phyloP scores from a whole-genome alignment of 2,113 vertebrate species.

The Spermophilus dauricus region DNA sequence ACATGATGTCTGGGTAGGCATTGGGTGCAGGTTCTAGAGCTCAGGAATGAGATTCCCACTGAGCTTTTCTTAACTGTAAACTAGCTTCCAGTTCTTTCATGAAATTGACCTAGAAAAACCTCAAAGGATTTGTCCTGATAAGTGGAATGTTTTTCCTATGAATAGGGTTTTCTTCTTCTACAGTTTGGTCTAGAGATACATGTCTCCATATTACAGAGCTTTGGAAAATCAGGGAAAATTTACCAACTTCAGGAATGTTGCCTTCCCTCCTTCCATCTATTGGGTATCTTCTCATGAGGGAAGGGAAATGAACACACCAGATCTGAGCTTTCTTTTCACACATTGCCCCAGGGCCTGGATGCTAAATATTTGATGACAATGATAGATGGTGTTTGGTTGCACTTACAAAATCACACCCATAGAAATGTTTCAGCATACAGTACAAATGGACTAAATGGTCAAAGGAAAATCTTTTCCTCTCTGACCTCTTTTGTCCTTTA shows the following conservation, averaged over 20 bases:
- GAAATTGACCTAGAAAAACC: background rate
- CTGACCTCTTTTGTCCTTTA: background rate
- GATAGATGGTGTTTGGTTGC: constrained; percentile 21
- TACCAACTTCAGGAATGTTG: constrained; percentile 41
- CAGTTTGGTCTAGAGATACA: background rate
- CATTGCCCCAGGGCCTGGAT: background rate
- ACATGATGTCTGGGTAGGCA: background rate
- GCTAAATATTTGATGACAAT: background rate
- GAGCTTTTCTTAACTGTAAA: background rate
- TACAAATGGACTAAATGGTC: background rate
- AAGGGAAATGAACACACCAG: background rate
- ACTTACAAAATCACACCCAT: background rate
- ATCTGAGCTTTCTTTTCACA: constrained; percentile 51
- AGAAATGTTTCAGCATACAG: constrained; percentile 43
- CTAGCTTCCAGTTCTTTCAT: background rate
- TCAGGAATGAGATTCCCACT: background rate
- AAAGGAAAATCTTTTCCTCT: background rate
- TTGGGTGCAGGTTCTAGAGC: background rate
- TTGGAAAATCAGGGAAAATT: background rate
- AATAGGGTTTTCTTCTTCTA: background rate
- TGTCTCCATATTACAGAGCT: background rate
- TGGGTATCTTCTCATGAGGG: constrained; percentile 5
- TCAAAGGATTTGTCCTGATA: background rate
- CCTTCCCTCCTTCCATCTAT: background rate
- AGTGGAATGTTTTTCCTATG: background rate